Conservation (phyloP, 2,888 invertebrate species). For the Bombylius discolor region DNA sequence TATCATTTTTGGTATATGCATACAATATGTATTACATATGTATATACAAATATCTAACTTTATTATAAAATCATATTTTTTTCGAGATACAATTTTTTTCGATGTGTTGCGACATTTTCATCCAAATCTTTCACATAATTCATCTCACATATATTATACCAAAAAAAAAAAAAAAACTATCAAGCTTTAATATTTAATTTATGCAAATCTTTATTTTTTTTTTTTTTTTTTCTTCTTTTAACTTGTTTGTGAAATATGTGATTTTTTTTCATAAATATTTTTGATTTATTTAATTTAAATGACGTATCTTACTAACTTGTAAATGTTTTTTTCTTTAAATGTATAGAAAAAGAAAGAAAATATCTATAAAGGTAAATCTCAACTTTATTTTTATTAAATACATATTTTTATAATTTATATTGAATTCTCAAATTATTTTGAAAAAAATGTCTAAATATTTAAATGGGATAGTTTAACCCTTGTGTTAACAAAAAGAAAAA, state of each 20-base stretch:
- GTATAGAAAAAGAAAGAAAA: no score
- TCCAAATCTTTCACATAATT: constrained; percentile 6
- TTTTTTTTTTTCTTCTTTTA: not conserved
- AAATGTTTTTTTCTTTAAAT: no score
- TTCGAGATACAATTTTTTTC: not conserved
- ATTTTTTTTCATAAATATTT: not conserved
- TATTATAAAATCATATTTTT: not conserved
- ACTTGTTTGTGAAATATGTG: not conserved
- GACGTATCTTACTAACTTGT: not conserved
- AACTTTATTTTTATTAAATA: no score
- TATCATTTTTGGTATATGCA: no score
- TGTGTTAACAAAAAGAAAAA: no score
- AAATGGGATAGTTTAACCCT: no score
- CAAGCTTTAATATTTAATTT: not conserved
- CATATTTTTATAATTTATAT: no score
- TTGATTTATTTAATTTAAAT: not conserved
- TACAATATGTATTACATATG: not conserved
- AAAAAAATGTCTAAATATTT: no score
- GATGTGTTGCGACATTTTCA: not conserved
- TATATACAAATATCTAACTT: not conserved
- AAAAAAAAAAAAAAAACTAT: not conserved
- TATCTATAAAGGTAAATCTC: no score
- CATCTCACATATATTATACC: not conserved
- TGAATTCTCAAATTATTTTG: no score
- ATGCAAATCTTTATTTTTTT: not conserved